Base-by-base conservation (phyloP, 1,140 invertebrate species). In the Lucilia cuprina region DNA sequence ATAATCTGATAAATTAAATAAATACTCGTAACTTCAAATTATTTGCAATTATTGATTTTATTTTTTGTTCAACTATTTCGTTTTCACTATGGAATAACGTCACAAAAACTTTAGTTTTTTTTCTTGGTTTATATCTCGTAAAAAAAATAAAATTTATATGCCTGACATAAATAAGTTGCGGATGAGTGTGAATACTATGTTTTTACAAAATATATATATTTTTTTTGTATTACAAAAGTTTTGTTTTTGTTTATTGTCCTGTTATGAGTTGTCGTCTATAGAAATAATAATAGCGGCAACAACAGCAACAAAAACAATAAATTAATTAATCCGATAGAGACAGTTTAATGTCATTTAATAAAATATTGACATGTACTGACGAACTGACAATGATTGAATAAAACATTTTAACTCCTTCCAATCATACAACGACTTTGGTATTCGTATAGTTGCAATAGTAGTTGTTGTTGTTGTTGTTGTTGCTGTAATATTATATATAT, bases 301-400 rank as follows among this genome's bases (percentile, higher is more conserved):
- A 74, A 70, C 82, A 74, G 60, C 60, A 87, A 90, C 88, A 90
- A 87, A 87, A 90, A 90, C 89, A 90, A 90, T 90, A 90, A 90
- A 90, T 90, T 90, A 90, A 90, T 90, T 90, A 90, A 90, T 88
- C 89, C 89, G 89, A 90, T 90, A 89, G 89, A 90, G 89, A 90
- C 89, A 90, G 87, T 90, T 90, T 90, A 90, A 90, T 90, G 89
- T 90, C 89, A 90, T 90, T 90, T 90, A 90, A 90, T 90, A 90
- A 90, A 90, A 90, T 90, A 90, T 90, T 90, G 89, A 90, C 89
- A 88, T 89, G 86, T 86, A 87, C 86, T 88, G 87, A 88, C 86
- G 87, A 88, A 87, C 86, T 84, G 82, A 84, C 85, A 85, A 85
- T 85, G 85, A 85, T 84, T 50, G 83, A 85, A 87, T 84, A 87